Evolutionary conservation across 2,113 vertebrate species (phyloP), one percentile per base, ranked within the genome.

Genomic region (Prinia subflava): DNA sequence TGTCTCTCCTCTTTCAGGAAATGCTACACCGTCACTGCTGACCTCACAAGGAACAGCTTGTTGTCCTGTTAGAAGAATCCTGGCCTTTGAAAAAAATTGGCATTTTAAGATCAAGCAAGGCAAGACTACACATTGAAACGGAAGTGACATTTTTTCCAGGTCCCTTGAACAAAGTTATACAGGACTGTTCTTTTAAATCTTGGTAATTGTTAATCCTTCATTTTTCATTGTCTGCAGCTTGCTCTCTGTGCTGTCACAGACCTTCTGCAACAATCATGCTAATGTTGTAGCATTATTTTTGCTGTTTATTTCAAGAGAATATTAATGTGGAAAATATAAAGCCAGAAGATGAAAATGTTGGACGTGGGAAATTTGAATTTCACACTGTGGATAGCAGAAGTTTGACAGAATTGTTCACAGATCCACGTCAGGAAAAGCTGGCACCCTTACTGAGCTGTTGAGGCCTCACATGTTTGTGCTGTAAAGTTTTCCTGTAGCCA

Each of bases 291-390:
- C 53, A 82, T 76, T 92, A 60, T 69, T 75, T 92, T 75, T 56
- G 81, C 39, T 92, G 55, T 42, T 92, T 92, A 81, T 81, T 94
- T 92, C 56, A 94, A 89, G 46, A 71, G 47, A 92, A 62, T 83
- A 88, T 80, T 95, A 91, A 52, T 7, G 10, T 35, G 82, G 79
- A 78, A 59, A 59, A 96, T 78, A 85, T 37, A 91, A 77, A 91
- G 47, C 53, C 6, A 50, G 47, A 82, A 65, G 62, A 71, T n/a
- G 21, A 60, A 91, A 91, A 74, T 63, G 30, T 42, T 83, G 50
- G 37, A 83, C 8, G 9, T 93, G 30, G 44, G 41, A 83, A 75
- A 96, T 80, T 11, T 84, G 44, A 92, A 92, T 95, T 95, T 94
- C 86, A 90, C 47, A 47, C 50, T 22, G 59, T 14, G 41, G 42